Evolutionary conservation across 2,888 invertebrate species (phyloP).

Genomic region (Lordiphosa andalusiaca): DNA sequence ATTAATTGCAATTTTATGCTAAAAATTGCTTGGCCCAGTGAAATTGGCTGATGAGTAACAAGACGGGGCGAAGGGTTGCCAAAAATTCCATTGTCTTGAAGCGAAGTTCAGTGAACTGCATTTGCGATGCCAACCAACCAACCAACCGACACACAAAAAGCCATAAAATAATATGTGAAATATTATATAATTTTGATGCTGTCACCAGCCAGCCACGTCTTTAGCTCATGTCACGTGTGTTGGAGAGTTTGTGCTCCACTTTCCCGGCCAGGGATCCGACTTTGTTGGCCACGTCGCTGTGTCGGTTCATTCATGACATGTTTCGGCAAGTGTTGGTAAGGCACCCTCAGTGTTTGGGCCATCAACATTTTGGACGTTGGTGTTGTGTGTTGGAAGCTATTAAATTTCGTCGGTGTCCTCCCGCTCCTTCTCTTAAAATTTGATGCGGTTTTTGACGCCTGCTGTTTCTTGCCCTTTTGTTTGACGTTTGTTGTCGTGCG

Average conservation of each 20-base stretch:
- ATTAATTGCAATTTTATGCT: conserved; percentile 72
- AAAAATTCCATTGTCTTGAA: conserved; percentile 10
- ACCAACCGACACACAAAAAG: conserved; percentile 9
- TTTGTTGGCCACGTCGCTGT: conserved; percentile 35
- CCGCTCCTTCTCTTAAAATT: conserved; percentile 21
- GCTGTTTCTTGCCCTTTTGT: conserved; percentile 24
- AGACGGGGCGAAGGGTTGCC: conserved; percentile 17
- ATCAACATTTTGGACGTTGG: conserved; percentile 31
- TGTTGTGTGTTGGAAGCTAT: conserved; percentile 43
- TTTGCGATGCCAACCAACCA: conserved; percentile 16
- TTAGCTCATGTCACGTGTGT: conserved; percentile 8
- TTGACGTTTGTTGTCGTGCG: conserved; percentile 26
- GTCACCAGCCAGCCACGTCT: conserved; percentile 7
- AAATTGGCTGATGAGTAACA: conserved; percentile 22
- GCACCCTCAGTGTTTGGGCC: conserved; percentile 36
- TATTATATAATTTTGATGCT: conserved; percentile 48
- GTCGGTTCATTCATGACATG: conserved; percentile 55
- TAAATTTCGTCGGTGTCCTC: conserved; percentile 50
- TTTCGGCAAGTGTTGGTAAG: conserved; percentile 58
- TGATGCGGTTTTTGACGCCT: conserved; percentile 43
- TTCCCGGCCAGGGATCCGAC: conserved; percentile 14
- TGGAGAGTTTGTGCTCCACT: conserved; percentile 24
- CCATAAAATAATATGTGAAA: conserved; percentile 30
- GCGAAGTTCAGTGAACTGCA: conserved; percentile 34
- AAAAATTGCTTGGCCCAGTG: conserved; percentile 56